phyloP scores from a whole-genome alignment of 2,113 vertebrate species.

The Oncorhynchus kisutch region DNA sequence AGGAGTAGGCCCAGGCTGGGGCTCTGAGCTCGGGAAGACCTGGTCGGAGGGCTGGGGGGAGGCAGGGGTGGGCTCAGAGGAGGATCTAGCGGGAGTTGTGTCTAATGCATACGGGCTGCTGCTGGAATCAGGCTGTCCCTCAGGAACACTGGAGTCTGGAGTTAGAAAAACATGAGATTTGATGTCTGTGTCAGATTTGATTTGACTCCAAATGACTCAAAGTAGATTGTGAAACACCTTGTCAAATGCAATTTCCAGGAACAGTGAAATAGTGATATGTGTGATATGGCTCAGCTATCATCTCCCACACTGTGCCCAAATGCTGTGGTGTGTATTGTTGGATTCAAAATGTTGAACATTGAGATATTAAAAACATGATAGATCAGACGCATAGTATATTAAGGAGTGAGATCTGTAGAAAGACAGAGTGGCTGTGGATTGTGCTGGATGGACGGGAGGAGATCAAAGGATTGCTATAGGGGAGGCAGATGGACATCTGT shows the following conservation, averaged over 20 bases:
- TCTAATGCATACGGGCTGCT: neutral
- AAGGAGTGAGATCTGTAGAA: no score
- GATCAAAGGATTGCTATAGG: no score
- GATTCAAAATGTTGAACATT: no score
- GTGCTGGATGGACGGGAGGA: no score
- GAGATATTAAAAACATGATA: no score
- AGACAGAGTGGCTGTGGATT: no score
- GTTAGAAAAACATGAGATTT: neutral
- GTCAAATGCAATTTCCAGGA: neutral
- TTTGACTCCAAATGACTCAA: conserved; percentile 1
- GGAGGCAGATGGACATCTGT: no score
- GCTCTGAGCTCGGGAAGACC: neutral
- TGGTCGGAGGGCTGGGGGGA: neutral
- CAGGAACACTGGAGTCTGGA: conserved; percentile 16
- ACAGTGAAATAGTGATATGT: neutral
- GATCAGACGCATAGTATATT: no score
- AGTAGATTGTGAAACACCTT: neutral
- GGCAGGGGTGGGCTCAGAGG: conserved; percentile 13
- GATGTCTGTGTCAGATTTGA: neutral
- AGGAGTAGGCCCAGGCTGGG: conserved; percentile 12
- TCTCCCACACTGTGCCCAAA: neutral
- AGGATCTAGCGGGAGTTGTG: conserved; percentile 4
- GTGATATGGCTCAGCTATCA: neutral
- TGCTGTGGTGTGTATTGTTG: neutral
- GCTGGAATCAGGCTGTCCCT: neutral